A percentile compares a stretch with the other conserved stretches of the same genome.
phyloP scores from a whole-genome alignment of 2,888 invertebrate species.

The Pachydiplax longipennis region DNA sequence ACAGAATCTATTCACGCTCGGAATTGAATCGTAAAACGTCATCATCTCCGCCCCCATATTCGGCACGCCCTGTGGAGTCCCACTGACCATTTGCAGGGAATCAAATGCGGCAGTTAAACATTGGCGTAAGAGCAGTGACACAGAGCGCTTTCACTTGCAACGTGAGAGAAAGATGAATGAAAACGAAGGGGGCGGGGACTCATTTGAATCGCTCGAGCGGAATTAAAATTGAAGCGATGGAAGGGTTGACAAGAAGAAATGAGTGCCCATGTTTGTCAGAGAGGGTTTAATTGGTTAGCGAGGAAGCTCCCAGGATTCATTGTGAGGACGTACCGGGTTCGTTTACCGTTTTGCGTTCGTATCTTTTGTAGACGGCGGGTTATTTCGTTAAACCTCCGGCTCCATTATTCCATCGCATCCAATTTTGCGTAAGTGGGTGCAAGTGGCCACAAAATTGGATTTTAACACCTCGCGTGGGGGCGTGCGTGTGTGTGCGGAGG shows the following conservation, averaged over 20 bases:
- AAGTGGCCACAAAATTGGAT: slow-evolving; percentile 31
- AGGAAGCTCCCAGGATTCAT: not conserved
- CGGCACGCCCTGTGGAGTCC: no score
- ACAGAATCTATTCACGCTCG: no score
- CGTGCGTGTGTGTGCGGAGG: not conserved
- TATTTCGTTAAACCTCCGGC: slow-evolving; percentile 12
- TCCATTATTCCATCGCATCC: slow-evolving; percentile 24
- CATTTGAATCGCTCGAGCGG: not conserved
- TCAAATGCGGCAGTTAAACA: no score
- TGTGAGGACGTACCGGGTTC: not conserved
- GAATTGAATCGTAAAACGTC: no score
- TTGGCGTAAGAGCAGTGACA: no score
- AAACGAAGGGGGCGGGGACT: no score
- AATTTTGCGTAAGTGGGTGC: slow-evolving; percentile 13
- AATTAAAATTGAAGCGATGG: no score
- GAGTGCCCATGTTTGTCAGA: not conserved
- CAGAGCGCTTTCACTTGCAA: not conserved
- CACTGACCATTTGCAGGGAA: no score
- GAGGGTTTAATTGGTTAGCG: not conserved
- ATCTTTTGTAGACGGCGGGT: not conserved
- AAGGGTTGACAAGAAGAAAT: not conserved
- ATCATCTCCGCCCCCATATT: no score
- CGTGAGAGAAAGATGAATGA: no score
- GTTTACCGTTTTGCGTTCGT: not conserved
- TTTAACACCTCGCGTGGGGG: not conserved